Evolutionary conservation across 2,113 vertebrate genomes (phyloP).

Genomic region (Tauraco erythrolophus): DNA sequence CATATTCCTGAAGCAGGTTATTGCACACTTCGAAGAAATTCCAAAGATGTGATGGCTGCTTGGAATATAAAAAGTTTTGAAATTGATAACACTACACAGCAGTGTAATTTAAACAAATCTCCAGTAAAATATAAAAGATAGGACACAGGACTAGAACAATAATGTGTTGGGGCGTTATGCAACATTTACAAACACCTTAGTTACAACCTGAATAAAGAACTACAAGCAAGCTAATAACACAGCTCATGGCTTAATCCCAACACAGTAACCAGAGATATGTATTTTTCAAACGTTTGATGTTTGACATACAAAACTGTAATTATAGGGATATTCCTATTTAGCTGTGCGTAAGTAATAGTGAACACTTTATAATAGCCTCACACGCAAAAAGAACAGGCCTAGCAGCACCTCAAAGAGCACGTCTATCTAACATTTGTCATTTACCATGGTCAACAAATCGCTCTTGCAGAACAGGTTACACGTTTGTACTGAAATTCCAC

Average conservation of each 20-base stretch:
- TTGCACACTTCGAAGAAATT: background rate
- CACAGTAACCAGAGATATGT: background rate
- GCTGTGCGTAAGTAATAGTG: background rate
- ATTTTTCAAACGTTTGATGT: conserved; percentile 2
- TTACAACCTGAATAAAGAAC: background rate
- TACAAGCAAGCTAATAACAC: background rate
- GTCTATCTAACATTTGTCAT: conserved; percentile 16
- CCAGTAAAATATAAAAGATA: background rate
- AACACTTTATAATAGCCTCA: background rate
- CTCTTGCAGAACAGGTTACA: conserved; percentile 42
- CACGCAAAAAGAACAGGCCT: background rate
- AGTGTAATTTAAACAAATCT: background rate
- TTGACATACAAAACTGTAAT: conserved; percentile 31
- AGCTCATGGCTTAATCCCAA: background rate
- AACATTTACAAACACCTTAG: background rate
- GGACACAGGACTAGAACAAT: background rate
- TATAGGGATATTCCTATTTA: conserved; percentile 17
- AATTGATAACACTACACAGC: background rate
- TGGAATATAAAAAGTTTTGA: background rate
- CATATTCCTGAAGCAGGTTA: background rate
- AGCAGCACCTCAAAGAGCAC: background rate
- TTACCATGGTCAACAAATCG: background rate
- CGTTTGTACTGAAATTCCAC: background rate
- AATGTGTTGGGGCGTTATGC: background rate
- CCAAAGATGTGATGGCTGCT: background rate